phyloP scores from a whole-genome alignment of 2,888 invertebrate species.

The Tubulanus polymorphus region DNA sequence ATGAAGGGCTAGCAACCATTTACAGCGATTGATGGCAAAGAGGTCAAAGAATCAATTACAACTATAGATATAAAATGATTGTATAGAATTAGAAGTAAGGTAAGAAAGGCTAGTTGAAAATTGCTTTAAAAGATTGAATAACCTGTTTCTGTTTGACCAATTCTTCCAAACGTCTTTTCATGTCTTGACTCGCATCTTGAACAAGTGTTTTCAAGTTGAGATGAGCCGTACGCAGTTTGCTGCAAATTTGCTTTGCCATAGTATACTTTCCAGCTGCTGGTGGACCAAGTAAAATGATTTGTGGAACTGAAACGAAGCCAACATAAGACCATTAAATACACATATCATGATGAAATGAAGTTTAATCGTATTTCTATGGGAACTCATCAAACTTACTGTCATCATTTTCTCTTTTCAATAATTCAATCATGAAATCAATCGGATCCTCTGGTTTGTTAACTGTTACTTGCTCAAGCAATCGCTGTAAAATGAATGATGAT shows the following conservation, averaged over 20 bases:
- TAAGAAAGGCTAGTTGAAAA: neutral
- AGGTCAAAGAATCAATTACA: neutral
- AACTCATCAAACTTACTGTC: slow-evolving; percentile 43
- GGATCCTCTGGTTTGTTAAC: slow-evolving; percentile 49
- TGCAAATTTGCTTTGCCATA: slow-evolving; percentile 45
- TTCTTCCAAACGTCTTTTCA: slow-evolving; percentile 32
- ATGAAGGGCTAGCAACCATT: no score
- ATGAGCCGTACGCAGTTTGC: slow-evolving; percentile 41
- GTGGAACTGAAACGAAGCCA: slow-evolving; percentile 38
- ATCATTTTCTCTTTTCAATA: slow-evolving; percentile 47
- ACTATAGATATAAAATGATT: neutral
- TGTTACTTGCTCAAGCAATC: slow-evolving; percentile 47
- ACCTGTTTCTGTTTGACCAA: slow-evolving; percentile 35
- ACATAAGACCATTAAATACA: slow-evolving; percentile 1
- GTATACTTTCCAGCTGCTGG: slow-evolving; percentile 51
- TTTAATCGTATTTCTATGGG: neutral
- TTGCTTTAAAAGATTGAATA: no score
- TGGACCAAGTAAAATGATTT: slow-evolving; percentile 49
- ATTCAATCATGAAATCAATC: slow-evolving; percentile 43
- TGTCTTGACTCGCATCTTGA: slow-evolving; percentile 37
- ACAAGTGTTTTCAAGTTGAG: slow-evolving; percentile 43
- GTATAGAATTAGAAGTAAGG: neutral
- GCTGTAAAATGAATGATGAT: no score
- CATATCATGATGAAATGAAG: neutral
- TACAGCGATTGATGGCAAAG: no score